phyloP scores from a whole-genome alignment of 2,888 invertebrate species.

The Andricus curvator region DNA sequence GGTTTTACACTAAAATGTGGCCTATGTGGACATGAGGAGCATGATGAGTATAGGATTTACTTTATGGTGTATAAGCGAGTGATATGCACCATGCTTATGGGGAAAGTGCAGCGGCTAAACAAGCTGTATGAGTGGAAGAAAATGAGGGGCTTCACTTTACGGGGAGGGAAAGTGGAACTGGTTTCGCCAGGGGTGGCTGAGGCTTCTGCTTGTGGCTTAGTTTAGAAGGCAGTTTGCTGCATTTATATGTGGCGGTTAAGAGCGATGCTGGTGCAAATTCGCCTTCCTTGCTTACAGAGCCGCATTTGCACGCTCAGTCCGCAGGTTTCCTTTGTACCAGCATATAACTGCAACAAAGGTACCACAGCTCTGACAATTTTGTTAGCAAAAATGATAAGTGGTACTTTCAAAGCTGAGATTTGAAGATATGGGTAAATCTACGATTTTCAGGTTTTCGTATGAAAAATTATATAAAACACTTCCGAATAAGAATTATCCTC shows the following conservation, averaged over 20 bases:
- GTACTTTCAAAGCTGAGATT: not conserved
- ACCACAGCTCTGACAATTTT: slow-evolving; percentile 40
- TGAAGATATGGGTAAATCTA: not conserved
- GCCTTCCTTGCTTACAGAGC: slow-evolving; percentile 57
- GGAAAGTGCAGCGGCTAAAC: slow-evolving; percentile 51
- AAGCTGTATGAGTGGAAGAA: slow-evolving; percentile 40
- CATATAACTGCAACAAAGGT: slow-evolving; percentile 39
- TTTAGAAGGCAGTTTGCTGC: slow-evolving; percentile 69
- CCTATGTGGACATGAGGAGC: slow-evolving; percentile 43
- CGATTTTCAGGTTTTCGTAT: too few relatives aligned
- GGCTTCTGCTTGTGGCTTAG: slow-evolving; percentile 65
- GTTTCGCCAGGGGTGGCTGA: slow-evolving; percentile 48
- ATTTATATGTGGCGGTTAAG: slow-evolving; percentile 70
- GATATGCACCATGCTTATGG: slow-evolving; percentile 43
- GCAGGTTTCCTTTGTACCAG: slow-evolving; percentile 47
- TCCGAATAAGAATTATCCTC: not conserved
- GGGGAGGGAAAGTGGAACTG: slow-evolving; percentile 47
- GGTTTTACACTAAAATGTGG: slow-evolving; percentile 46
- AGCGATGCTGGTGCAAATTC: slow-evolving; percentile 59
- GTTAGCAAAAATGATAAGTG: not conserved
- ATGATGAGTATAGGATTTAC: slow-evolving; percentile 39
- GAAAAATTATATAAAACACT: too few relatives aligned
- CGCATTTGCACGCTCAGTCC: slow-evolving; percentile 46
- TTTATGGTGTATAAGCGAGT: not conserved
- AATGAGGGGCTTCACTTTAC: slow-evolving; percentile 44